Evolutionary conservation across 2,797 vertebrate genomes (phyloP), one percentile per base, ranked within the genome.

Genomic region (Intellagama lesueurii): DNA sequence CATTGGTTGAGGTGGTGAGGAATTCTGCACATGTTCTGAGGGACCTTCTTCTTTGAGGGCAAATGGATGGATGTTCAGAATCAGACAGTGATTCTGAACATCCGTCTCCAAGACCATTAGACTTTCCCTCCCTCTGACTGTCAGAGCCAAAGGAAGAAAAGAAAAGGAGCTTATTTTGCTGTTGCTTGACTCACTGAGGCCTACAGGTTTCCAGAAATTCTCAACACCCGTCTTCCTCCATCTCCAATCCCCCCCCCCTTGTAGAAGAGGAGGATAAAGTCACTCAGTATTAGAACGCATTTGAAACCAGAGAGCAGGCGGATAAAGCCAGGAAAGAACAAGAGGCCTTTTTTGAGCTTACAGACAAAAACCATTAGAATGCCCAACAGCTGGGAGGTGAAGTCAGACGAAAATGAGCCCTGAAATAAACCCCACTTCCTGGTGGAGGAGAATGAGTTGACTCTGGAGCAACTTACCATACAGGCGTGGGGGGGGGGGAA

Each of bases 361-460:
- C 72, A 90, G 89, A 87, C 89, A 90, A 83, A 86, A 90, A 87
- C 85, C 72, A 77, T 86, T 90, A 87, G 68, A 76, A 82, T 72
- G 72, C 76, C 79, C 89, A 90, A 87, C 89, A 90, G 89, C 89
- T 90, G 89, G 89, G 72, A 90, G 89, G 70, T 90, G 89, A 90
- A 90, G 89, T 90, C 89, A 90, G 89, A 90, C 32, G 19, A 90
- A 90, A 90, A 86, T 83, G 84, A 90, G 85, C 60, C 72, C 72
- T 90, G 89, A 90, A 90, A 86, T 87, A 90, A 86, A 90, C 78
- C 89, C 89, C 85, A 87, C 79, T 90, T 90, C 89, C 89, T 90
- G 89, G 79, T 90, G 85, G 79, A 90, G 73, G 73, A 90, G 64
- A 77, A 56, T 19, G 69, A 66, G 73, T 77, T 24, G 52, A 80